Evolutionary conservation across 2,797 vertebrate genomes (phyloP).

Genomic region (Parambassis ranga): DNA sequence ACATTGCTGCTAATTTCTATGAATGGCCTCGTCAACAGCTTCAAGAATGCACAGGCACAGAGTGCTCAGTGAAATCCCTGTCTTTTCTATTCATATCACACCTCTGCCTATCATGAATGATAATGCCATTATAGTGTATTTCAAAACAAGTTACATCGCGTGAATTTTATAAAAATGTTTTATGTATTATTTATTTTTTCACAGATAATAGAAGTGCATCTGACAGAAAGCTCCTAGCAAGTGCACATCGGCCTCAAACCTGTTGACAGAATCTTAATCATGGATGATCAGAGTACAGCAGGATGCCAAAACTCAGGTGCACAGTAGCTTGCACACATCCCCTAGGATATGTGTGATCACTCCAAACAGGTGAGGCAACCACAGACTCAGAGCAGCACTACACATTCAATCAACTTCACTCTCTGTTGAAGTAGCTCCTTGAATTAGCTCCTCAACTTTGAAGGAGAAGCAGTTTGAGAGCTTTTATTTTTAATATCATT

Average conservation of each 20-base stretch:
- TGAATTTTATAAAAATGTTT: no score
- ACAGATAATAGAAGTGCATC: no score
- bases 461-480: constrained; percentile 8
- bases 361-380: constrained; percentile 4
- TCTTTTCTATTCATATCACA: not conserved
- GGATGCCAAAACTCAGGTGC: constrained; percentile 17
- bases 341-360: not conserved
- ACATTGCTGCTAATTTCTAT: constrained; percentile 14
- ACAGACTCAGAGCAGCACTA: not conserved
- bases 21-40: constrained; percentile 18
- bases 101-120: no score
- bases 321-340: not conserved
- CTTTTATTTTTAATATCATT: constrained; percentile 4
- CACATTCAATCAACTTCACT: constrained; percentile 11
- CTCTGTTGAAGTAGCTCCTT: constrained; percentile 2
- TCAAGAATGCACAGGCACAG: constrained; percentile 20
- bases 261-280: not conserved
- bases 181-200: no score
- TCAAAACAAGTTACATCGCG: no score
- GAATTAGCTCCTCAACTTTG: constrained; percentile 16
- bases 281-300: constrained; percentile 1
- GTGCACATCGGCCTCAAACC: not conserved
- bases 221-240: no score
- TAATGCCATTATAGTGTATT: no score
- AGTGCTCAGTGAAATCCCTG: not conserved